These are phyloP conservation scores for Lissonota sp. DNA, from an alignment of 2,888 invertebrate species.

Conservation along the genomic window DNA sequence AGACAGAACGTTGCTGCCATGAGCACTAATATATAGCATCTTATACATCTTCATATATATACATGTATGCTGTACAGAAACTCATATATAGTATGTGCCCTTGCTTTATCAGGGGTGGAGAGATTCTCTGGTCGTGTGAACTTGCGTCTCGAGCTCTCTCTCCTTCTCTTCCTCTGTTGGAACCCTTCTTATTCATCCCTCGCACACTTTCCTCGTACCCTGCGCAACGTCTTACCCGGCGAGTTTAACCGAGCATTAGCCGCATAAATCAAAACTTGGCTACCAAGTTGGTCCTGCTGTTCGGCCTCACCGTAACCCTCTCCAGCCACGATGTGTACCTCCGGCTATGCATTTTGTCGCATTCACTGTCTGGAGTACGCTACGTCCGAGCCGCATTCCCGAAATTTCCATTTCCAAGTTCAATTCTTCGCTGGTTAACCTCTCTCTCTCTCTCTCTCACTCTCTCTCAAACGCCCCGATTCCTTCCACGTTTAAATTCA, in stretches of 20 bases:
- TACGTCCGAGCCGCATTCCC: constrained; percentile 51
- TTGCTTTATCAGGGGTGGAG: constrained; percentile 2
- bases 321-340: constrained; percentile 53
- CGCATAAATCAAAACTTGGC: constrained; percentile 81
- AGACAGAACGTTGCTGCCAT: constrained; percentile 50
- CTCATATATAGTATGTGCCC: constrained; percentile 4
- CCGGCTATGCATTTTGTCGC: constrained; percentile 69
- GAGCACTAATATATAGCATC: constrained; percentile 22
- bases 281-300: constrained; percentile 72
- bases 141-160: constrained; percentile 24
- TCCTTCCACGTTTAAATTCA: constrained; percentile 21
- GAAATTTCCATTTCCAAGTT: constrained; percentile 51
- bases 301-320: constrained; percentile 47
- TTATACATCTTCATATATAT: constrained; percentile 26
- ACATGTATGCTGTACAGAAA: constrained; percentile 17
- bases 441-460: constrained; percentile 5
- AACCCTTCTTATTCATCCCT: constrained; percentile 70
- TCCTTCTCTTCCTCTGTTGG: constrained; percentile 23
- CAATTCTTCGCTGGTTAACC: constrained; percentile 37
- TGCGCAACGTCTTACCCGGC: constrained; percentile 65
- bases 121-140: constrained; percentile 33
- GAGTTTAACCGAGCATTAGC: constrained; percentile 77
- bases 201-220: constrained; percentile 57
- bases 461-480: neutral
- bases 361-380: constrained; percentile 52